Evolutionary conservation across 2,888 invertebrate species (phyloP), one percentile per base, ranked within the genome.

Genomic region (Dolomedes plantarius): DNA sequence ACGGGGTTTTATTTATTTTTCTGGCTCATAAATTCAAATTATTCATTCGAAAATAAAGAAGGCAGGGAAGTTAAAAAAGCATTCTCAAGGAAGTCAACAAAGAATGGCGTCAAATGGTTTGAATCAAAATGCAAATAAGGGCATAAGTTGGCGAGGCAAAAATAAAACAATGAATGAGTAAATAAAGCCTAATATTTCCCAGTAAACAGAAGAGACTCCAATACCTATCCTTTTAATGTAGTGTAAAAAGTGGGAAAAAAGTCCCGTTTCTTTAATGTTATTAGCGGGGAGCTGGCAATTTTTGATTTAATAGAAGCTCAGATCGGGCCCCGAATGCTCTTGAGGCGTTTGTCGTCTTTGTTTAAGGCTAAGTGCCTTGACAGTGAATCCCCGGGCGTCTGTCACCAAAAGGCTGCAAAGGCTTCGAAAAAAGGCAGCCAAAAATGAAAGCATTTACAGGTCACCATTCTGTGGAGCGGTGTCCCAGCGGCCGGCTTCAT

Each of bases 371-470:
- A 86, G 85, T 86, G 85, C 74, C 74, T 36, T 86, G 85, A 86
- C 85, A 79, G 74, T 56, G 56, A 62, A 68, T 86, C 85, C 85
- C 85, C 32, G 36, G 78, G 85, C 69, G 74, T 73, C 85, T 86
- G 85, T 86, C 85, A 86, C 74, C 85, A 79, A 86, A 73, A 72
- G 76, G 74, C 81, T 80, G 80, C 27, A 27, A 39, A 50, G 65
- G 65, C 28, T 39, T 41, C 28, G 64, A 77, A 83, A 83, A 83
- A 85, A 77, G 65, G 56, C 69, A 76, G 67, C 62, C 72, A 67
- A 77, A 81, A 85, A 85, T 85, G 83, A 85, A 78, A 85, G 83
- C 77, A 85, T 85, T 85, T 85, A 85, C 83, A 85, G 83, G 83
- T 85, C 77, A 85, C 72, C 77, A 56, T 75, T 75, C 64, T 64